Conservation (phyloP, 1,140 invertebrate species). For the Drosophila erecta region DNA sequence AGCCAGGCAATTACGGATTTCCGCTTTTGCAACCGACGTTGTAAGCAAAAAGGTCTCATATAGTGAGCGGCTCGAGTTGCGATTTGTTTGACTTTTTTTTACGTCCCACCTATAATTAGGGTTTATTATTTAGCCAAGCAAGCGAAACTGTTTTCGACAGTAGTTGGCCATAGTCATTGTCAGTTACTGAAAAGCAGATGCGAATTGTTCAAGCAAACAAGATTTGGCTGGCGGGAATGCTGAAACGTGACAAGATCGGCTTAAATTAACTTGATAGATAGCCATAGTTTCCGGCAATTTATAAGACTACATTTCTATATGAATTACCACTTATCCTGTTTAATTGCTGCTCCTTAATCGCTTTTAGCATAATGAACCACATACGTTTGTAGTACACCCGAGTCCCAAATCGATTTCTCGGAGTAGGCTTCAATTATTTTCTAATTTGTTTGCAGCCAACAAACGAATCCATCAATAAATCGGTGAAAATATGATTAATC, state of each 20-base stretch:
- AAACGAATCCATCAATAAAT: constrained; percentile 47
- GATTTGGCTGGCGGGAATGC: constrained; percentile 15
- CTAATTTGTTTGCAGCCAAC: constrained; percentile 61
- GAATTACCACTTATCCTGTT: constrained; percentile 21
- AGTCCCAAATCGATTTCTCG: constrained; percentile 41
- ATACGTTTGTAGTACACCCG: constrained; percentile 19
- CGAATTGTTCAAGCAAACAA: constrained; percentile 42
- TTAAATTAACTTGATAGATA: constrained; percentile 1
- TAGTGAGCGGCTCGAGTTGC: constrained; percentile 8
- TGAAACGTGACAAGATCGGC: constrained; percentile 43
- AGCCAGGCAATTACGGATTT: constrained; percentile 30
- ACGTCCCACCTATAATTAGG: constrained; percentile 34
- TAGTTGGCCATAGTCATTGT: constrained; percentile 41
- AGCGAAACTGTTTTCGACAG: constrained; percentile 52
- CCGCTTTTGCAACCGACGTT: constrained; percentile 31
- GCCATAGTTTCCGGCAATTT: constrained; percentile 1
- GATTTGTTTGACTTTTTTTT: constrained; percentile 5
- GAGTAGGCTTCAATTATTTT: constrained; percentile 62
- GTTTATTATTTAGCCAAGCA: constrained; percentile 51
- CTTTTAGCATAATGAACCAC: constrained; percentile 49
- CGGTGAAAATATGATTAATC: constrained; percentile 38
- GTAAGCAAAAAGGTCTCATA: constrained; percentile 34
- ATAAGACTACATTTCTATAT: background rate
- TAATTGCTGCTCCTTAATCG: constrained; percentile 36
- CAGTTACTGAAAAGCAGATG: constrained; percentile 25